phyloP scores from a whole-genome alignment of 2,113 vertebrate species.

The Nerophis ophidion region DNA sequence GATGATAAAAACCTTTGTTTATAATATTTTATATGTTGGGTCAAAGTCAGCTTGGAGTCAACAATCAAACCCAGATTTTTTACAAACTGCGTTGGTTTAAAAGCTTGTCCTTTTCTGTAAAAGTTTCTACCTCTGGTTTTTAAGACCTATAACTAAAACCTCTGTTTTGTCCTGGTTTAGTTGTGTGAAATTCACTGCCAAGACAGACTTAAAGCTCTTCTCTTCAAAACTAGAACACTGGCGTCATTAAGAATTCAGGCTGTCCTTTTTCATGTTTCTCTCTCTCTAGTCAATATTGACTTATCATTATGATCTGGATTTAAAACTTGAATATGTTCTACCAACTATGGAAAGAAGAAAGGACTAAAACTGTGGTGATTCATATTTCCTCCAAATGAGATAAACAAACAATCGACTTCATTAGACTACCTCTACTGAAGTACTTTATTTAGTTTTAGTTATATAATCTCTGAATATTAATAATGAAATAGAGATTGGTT shows the following conservation, averaged over 20 bases:
- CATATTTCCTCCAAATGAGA: conserved; percentile 12
- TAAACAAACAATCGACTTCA: conserved; percentile 15
- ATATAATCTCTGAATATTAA: not conserved
- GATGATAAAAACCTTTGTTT: no score
- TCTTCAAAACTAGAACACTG: conserved; percentile 15
- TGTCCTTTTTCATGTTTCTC: conserved; percentile 34
- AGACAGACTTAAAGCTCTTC: conserved; percentile 13
- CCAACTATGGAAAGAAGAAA: conserved; percentile 6
- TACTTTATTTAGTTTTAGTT: not conserved
- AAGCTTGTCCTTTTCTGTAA: no score
- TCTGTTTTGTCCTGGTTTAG: conserved; percentile 2
- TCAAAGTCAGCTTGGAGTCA: no score
- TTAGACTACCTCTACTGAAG: not conserved
- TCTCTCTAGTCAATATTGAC: conserved; percentile 47
- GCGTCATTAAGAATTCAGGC: conserved; percentile 21
- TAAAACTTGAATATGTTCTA: conserved; percentile 22
- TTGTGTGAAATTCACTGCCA: no score
- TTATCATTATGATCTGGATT: conserved; percentile 30
- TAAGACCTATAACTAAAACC: not conserved
- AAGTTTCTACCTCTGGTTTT: no score
- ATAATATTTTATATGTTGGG: no score
- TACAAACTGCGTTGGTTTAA: no score
- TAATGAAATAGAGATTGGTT: not conserved
- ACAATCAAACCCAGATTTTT: no score
- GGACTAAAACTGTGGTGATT: conserved; percentile 20